Percentiles rank a stretch among this genome's conserved stretches.
Conservation (phyloP, 2,888 invertebrate species). For the Aspidiotus rigidus region DNA sequence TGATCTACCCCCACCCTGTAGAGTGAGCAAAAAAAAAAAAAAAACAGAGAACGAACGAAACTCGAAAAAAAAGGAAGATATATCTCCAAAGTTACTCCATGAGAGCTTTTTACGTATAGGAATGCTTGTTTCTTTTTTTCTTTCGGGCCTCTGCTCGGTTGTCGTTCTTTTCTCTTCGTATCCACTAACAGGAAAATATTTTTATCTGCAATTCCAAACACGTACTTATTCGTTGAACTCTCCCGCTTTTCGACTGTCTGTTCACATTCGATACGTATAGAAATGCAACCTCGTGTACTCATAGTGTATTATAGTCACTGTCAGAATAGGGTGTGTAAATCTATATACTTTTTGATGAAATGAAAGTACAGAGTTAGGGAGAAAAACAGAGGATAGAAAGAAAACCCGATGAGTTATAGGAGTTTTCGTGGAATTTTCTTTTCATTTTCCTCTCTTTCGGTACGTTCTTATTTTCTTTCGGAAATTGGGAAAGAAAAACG, state of each 20-base stretch:
- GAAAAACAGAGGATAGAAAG: no score
- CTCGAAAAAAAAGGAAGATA: not conserved
- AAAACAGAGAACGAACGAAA: not conserved
- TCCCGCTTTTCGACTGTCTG: constrained; percentile 22
- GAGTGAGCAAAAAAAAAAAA: no score
- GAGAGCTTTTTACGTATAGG: constrained; percentile 6
- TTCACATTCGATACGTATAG: constrained; percentile 22
- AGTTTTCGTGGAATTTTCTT: no score
- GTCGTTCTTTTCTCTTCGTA: not conserved
- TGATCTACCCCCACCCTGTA: not conserved
- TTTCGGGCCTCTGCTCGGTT: constrained; percentile 2
- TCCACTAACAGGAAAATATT: constrained; percentile 15
- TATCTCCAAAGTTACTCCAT: not conserved
- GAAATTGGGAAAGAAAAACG: no score
- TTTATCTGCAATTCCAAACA: constrained; percentile 25
- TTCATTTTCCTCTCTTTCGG: no score
- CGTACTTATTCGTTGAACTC: constrained; percentile 30
- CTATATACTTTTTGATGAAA: no score
- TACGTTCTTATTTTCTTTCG: no score
- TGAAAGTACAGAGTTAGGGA: no score
- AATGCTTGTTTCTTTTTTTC: constrained; percentile 18
- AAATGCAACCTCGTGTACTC: constrained; percentile 19
- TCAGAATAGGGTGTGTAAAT: no score
- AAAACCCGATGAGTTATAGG: no score
- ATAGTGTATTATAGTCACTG: not conserved